Base-by-base conservation (phyloP, 2,888 invertebrate species). In the Thymelicus lineola region DNA sequence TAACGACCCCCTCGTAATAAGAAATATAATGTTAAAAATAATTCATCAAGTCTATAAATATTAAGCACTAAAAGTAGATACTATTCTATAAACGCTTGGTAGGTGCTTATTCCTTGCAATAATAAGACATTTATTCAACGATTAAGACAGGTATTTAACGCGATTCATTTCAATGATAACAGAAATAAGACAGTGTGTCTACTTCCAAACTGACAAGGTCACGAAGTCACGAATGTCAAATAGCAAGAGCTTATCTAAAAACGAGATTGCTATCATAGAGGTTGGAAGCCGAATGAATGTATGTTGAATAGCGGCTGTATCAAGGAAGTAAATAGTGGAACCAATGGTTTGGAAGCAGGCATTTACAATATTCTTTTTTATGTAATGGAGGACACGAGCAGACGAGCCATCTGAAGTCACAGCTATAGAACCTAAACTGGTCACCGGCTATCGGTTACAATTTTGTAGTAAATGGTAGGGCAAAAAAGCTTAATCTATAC, bases 151-250 rank as follows among this genome's bases (percentile, higher is more conserved):
- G 28, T 48, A 53, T 61, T 53, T 45, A 60, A 38, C 53, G 28
- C 67, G 60, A 60, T 67, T 38, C n/a, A 50, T 28, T 12, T 42
- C 6, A 53, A 60, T 53, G 60, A 67, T 67, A 67, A 53, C 20
- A 35, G 28, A 65, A 57, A 45, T 48, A 60, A 59, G 58, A 66
- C 58, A 59, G 58, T 66, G 35, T 59, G 67, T 55, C 67, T 53
- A 55, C 53, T 53, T 61, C 45, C 45, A 55, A 50, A 67, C 35
- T 53, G 61, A 61, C 60, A 67, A 53, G 61, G 67, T 60, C 67
- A 67, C 55, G 45, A 50, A 60, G 66, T 60, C 60, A 67, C 66
- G 50, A 65, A 66, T 66, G 60, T 38, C 66, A 66, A 66, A 60
- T 35, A 60, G 53, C 60, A 53, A 42, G 45, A 65, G 60, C 50